Base-by-base conservation (phyloP, 2,888 invertebrate species). In the Pristionchus arcanus region DNA sequence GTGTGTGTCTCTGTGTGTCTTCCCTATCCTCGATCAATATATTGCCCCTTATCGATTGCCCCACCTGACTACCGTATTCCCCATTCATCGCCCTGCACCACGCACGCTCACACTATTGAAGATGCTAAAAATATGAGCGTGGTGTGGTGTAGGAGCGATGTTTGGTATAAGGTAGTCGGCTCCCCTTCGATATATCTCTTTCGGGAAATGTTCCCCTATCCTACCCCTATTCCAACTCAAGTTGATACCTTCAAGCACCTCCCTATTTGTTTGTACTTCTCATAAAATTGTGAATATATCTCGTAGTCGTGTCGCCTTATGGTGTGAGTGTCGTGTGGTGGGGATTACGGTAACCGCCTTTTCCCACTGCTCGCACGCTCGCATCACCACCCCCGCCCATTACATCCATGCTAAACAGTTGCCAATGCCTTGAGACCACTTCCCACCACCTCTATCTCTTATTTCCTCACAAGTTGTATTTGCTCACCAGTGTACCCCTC, bases 171-270 rank as follows among this genome's bases (percentile, higher is more conserved):
- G 63, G 63, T 63, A 63, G 59, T 25, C 1, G 4, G 63, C 3
- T 25, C 7, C 25, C 7, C 25, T 1, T 25, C 63, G 63, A 63
- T 63, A n/a, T 71, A 28, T 68, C 34, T 31, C 31, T 71, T 34
- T 71, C 63, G 16, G 55, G 21, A 55, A 21, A 21, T 21, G 25
- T 28, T 68, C 13, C 21, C 71, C 31, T 63, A 9, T 31, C 15
- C 49, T 19, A 81, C 25, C 49, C 42, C n/a, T 81, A 49, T 81
- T 81, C 81, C 81, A 81, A 81, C 81, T 81, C 81, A 81, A 81
- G 81, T 81, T 81, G 81, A 81, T 81, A 81, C 34, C 81, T 81
- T 81, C 81, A 53, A 53, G 81, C 81, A 81, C 81, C 81, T 81
- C 81, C 21, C n/a, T 81, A 81, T 81, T 53, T 81, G 7, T 81